Evolutionary conservation across 2,888 invertebrate species (phyloP).

Genomic region (Adelphocoris suturalis): DNA sequence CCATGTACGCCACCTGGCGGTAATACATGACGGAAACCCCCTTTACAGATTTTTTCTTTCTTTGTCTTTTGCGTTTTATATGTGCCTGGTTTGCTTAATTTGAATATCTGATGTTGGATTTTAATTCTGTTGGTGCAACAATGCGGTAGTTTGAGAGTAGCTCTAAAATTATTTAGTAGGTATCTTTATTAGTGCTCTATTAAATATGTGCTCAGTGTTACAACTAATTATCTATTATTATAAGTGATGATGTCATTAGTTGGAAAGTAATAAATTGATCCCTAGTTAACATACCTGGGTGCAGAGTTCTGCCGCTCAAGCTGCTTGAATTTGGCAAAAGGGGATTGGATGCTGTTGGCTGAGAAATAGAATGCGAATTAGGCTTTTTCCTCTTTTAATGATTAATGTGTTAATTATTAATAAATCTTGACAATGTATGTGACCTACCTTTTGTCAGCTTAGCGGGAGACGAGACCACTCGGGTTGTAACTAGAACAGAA

Average conservation of each 20-base stretch:
- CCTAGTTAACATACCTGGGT: conserved; percentile 84
- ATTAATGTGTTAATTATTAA: not conserved
- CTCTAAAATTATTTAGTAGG: not conserved
- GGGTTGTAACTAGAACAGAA: conserved; percentile 76
- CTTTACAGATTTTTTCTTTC: no score
- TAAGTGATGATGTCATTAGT: not conserved
- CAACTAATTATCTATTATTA: not conserved
- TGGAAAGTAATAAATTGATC: conserved; percentile 72
- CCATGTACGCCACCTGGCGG: no score
- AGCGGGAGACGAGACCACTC: conserved; percentile 77
- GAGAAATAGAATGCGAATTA: conserved; percentile 73
- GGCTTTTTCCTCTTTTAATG: not conserved
- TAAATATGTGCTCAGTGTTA: conserved; percentile 9
- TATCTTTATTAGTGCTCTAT: not conserved
- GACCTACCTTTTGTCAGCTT: conserved; percentile 77
- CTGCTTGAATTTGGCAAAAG: conserved; percentile 95
- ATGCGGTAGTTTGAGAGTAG: not conserved
- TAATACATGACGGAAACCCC: no score
- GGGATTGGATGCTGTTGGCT: conserved; percentile 86
- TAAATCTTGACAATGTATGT: not conserved
- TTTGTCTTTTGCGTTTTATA: no score
- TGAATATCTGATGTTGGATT: no score
- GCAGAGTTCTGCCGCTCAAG: conserved; percentile 92
- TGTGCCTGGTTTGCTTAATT: no score
- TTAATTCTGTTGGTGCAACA: no score